Evolutionary conservation across 2,113 vertebrate species (phyloP), one percentile per base, ranked within the genome.

Genomic region (Centropus bengalensis): DNA sequence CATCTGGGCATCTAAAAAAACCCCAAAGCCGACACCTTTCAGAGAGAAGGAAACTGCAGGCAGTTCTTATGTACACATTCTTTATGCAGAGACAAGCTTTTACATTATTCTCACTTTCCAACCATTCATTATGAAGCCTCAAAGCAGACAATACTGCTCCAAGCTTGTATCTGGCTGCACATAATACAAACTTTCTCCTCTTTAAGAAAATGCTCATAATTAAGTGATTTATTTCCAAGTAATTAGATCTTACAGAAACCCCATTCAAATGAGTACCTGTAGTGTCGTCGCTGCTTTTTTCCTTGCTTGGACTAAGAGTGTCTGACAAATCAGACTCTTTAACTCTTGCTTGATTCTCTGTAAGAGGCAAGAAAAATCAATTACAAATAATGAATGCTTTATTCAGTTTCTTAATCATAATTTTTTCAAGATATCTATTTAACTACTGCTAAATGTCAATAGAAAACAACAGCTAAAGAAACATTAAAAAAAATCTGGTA

Each of bases 241-340:
- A 54, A 58, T 56, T 5, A 55, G 81, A 44, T 69, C 26, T 54
- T 58, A 76, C n/a, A 88, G 66, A 69, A 28, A 59, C 17, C 11
- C 58, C 58, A 51, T 56, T 70, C 36, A 26, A 93, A 90, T 9
- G 7, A 94, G 95, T 94, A 99, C 99, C 99, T 98, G 99, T 99
- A 84, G 99, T 98, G 97, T 99, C 99, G 97, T 99, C 99, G 7
- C 99, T 99, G 98, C 99, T 99, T 95, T 98, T 99, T 62, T 99
- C 99, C 97, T 99, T 99, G 98, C 99, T 99, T 59, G 99, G 99
- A 96, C 99, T 99, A 75, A 99, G 98, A n/a, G 99, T 99, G 97
- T 99, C 99, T 2, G 99, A 99, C 97, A 99, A 98, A 91, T 99
- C 99, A 4, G 98, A 98, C 97, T 99, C 99, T 98, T 99, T 99